Evolutionary conservation across 2,888 invertebrate species (phyloP).

Genomic region (Morinoia aosen): DNA sequence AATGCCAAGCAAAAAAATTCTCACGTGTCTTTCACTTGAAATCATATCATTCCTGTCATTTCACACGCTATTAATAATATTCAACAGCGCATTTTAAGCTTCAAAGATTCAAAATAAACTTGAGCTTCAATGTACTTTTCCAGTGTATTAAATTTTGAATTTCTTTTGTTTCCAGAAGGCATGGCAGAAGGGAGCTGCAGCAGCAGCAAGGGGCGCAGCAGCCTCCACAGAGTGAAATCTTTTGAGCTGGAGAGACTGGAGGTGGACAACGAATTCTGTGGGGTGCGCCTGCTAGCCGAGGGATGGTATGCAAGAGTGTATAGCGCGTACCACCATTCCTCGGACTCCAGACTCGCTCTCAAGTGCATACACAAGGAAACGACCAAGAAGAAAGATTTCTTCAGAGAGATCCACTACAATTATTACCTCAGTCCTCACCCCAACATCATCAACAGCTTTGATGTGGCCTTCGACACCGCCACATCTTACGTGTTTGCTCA

Average conservation of each 20-base stretch:
- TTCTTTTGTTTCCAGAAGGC: neutral
- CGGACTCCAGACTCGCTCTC: constrained; percentile 86
- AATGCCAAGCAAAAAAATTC: neutral
- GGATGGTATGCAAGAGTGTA: constrained; percentile 97
- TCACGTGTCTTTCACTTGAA: neutral
- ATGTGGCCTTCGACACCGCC: constrained; percentile 95
- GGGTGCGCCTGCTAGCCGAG: constrained; percentile 78
- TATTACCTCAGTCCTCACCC: constrained; percentile 93
- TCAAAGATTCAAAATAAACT: neutral
- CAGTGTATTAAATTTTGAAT: neutral
- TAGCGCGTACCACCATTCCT: constrained; percentile 90
- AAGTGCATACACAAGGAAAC: constrained; percentile 92
- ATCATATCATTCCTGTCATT: neutral
- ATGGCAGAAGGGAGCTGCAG: constrained; percentile 53
- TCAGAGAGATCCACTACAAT: constrained; percentile 90
- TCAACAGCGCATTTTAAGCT: neutral
- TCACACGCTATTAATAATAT: neutral
- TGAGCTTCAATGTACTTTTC: neutral
- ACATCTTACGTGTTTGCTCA: constrained; percentile 95
- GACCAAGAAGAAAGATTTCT: constrained; percentile 72
- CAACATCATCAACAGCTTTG: constrained; percentile 94
- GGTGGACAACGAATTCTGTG: constrained; percentile 62
- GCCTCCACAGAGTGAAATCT: constrained; percentile 62
- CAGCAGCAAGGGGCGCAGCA: constrained; percentile 54
- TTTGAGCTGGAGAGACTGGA: constrained; percentile 62